A percentile compares a stretch with the other conserved stretches of the same genome.
These are phyloP conservation scores for Dolichomitus sp. DNA, from an alignment of 2,888 invertebrate species.

Conservation along the genomic window DNA sequence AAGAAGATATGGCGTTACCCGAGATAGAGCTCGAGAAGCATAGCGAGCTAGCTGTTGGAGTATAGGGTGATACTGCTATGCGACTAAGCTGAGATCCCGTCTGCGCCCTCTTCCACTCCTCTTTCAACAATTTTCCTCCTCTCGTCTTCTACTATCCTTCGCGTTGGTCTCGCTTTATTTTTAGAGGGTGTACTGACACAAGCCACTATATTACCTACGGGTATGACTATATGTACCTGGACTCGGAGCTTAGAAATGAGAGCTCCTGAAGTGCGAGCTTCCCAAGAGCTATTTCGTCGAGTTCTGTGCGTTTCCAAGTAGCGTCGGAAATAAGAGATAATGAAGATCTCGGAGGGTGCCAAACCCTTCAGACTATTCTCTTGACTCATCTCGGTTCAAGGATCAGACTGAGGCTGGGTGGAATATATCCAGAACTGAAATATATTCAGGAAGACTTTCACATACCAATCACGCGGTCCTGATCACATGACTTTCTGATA, in stretches of 20 bases:
- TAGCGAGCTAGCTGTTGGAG: constrained; percentile 21
- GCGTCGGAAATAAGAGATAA: constrained; percentile 37
- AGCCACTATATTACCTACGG: constrained; percentile 7
- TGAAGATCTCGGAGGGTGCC: constrained; percentile 43
- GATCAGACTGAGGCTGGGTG: background rate
- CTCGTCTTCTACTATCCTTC: constrained; percentile 8
- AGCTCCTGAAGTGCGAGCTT: constrained; percentile 3
- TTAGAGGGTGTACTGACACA: constrained; percentile 27
- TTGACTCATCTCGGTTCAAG: background rate
- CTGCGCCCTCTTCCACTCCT: constrained; percentile 1
- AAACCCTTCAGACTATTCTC: background rate
- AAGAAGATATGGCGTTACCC: constrained; percentile 71
- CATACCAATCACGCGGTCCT: too few relatives aligned
- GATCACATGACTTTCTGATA: too few relatives aligned
- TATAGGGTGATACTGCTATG: background rate
- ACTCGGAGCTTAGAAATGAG: background rate
- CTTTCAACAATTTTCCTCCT: constrained; percentile 13
- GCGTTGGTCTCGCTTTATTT: constrained; percentile 57
- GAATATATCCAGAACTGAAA: background rate
- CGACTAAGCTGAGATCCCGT: constrained; percentile 18
- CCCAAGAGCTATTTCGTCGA: constrained; percentile 1
- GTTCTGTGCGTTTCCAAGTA: constrained; percentile 2
- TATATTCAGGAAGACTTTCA: too few relatives aligned
- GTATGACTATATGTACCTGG: background rate
- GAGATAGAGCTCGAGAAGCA: constrained; percentile 69